Evolutionary conservation across 2,113 vertebrate species (phyloP), one percentile per base, ranked within the genome.

Genomic region (Phoxinus phoxinus): DNA sequence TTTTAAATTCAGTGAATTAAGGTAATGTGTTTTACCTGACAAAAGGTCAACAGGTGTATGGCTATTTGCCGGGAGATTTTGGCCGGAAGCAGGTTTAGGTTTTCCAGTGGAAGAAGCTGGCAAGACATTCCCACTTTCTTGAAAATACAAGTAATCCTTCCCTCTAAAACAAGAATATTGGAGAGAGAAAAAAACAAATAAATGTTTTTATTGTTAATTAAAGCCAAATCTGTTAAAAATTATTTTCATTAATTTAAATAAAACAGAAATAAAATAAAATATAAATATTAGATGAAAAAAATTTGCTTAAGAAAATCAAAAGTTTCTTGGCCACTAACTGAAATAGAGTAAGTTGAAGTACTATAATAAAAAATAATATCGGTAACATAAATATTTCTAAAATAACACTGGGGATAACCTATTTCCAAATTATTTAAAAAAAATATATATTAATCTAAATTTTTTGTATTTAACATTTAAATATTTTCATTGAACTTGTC

Each of bases 31-130:
- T 87, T 13, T 85, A 99, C 98, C 96, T 93, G 97, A 95, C 48
- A 99, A 94, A 53, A 99, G 91, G 82, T 99, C 96, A 51, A 89
- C 94, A 6, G 94, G 89, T n/a, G 92, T 83, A 0, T 91, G 92
- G 51, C 51, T 92, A 80, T 91, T 88, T 87, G 85, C 10, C 63
- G 90, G 80, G 21, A 80, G 86, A 32, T 37, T 63, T 73, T 76
- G 53, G 90, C 84, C 0, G 41, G 46, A n/a, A 82, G 8, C 32
- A 72, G 21, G 19, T 53, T 53, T 53, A 19, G 27, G 30, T 53
- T 37, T 71, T 83, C 81, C 51, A 72, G 46, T 27, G 5, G 32
- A 32, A 41, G 30, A n/a, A 23, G 7, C 23, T 72, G 51, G 32
- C 21, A 73, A 1, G 25, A 89, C 86, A 78, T 93, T 89, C 81